Percentiles rank a stretch among this genome's conserved stretches.
These are phyloP conservation scores for Acrocephalus scirpaceus DNA, from an alignment of 2,797 vertebrate genomes.

Conservation along the genomic window DNA sequence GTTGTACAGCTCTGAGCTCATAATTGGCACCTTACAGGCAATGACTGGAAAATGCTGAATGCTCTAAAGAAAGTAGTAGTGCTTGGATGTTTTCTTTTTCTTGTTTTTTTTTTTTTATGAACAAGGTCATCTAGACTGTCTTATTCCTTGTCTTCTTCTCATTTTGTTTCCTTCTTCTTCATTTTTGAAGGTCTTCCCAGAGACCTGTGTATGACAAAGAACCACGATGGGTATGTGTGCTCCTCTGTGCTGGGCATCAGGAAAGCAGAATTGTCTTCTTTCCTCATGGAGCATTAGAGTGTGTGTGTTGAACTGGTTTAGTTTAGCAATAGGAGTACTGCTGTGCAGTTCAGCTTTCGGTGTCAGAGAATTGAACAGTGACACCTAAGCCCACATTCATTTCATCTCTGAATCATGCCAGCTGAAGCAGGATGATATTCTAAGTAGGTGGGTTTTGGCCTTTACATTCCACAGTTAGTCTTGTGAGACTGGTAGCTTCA, in stretches of 20 bases:
- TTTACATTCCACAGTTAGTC: neutral
- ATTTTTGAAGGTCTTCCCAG: neutral
- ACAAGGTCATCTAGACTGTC: neutral
- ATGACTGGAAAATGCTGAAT: neutral
- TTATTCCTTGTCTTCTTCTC: neutral
- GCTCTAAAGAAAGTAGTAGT: neutral
- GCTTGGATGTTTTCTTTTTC: neutral
- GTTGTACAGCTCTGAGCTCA: neutral
- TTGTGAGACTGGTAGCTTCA: neutral
- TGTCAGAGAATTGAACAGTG: neutral
- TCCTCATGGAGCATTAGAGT: rapidly evolving
- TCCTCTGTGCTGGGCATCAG: neutral
- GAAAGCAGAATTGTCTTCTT: neutral
- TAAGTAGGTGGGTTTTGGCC: neutral
- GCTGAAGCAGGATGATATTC: neutral
- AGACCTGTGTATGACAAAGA: neutral
- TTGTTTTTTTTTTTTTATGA: neutral
- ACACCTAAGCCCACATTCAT: neutral
- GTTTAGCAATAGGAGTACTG: neutral
- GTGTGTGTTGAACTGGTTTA: neutral
- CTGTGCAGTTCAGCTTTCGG: neutral
- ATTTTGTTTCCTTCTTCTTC: neutral
- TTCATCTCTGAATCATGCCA: neutral
- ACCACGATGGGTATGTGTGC: neutral
- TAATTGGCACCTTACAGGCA: slow-evolving; percentile 19